A percentile compares a stretch with the other conserved stretches of the same genome.
Evolutionary conservation across 2,113 vertebrate genomes (phyloP).

Genomic region (Bungarus multicinctus): DNA sequence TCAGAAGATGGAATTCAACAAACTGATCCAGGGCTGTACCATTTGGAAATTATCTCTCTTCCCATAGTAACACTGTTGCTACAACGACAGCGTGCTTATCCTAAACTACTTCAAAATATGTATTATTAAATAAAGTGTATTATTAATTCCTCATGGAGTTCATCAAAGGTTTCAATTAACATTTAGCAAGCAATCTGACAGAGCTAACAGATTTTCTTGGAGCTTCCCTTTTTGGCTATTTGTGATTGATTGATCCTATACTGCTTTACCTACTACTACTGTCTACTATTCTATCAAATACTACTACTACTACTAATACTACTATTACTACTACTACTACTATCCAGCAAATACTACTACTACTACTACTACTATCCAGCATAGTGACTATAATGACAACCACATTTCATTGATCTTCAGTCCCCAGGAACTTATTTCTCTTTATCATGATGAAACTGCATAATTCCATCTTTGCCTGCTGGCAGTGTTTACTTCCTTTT

Average conservation of each 20-base stretch:
- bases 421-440: not conserved
- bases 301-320: too few species aligned
- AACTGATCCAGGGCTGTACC: not conserved
- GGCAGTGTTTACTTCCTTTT: not conserved
- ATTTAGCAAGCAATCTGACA: not conserved
- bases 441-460: not conserved
- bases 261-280: not conserved
- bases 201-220: not conserved
- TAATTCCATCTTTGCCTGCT: not conserved
- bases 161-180: not conserved
- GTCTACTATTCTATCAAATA: too few species aligned
- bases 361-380: not conserved
- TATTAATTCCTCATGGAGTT: not conserved
- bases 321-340: too few species aligned
- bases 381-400: not conserved
- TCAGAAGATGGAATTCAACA: not conserved
- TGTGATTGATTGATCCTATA: not conserved
- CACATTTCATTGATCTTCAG: not conserved
- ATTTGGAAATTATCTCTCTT: not conserved
- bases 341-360: not conserved
- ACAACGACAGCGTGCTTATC: not conserved
- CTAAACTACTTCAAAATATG: not conserved
- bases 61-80: not conserved
- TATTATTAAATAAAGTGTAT: not conserved
- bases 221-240: not conserved